Evolutionary conservation across 2,797 vertebrate genomes (phyloP).

Genomic region (Dendrocincla tyrannina): DNA sequence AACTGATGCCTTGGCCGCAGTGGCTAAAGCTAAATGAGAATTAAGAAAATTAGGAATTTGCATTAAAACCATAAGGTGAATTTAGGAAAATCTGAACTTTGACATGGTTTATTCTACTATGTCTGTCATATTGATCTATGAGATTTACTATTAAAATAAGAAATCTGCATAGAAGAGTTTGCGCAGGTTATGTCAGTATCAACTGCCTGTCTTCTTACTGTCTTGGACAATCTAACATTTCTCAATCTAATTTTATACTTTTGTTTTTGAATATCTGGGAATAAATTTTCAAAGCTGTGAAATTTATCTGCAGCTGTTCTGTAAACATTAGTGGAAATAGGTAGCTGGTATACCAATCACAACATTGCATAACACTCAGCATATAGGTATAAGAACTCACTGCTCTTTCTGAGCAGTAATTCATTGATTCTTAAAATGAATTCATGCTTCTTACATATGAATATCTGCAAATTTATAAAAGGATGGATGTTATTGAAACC

Average conservation of each 20-base stretch:
- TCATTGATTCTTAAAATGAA: not conserved
- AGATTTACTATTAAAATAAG: not conserved
- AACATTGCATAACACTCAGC: not conserved
- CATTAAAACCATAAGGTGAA: not conserved
- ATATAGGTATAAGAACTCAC: not conserved
- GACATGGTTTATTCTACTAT: not conserved
- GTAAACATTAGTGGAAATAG: not conserved
- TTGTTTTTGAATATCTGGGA: not conserved
- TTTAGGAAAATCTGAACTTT: not conserved
- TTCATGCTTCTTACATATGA: not conserved
- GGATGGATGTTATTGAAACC: not conserved
- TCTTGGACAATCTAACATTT: not conserved
- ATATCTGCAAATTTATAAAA: slow-evolving; percentile 37
- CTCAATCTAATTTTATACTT: not conserved
- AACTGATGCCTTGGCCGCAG: fast-evolving
- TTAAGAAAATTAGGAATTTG: not conserved
- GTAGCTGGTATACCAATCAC: not conserved
- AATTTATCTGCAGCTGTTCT: not conserved
- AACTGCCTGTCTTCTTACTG: not conserved
- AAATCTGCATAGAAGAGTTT: not conserved
- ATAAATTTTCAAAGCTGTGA: slow-evolving; percentile 1
- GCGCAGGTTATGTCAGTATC: not conserved
- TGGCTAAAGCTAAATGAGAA: not conserved
- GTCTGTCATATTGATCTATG: not conserved
- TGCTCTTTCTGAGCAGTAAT: not conserved